phyloP scores from a whole-genome alignment of 1,140 invertebrate species.

The Pararge aegeria region DNA sequence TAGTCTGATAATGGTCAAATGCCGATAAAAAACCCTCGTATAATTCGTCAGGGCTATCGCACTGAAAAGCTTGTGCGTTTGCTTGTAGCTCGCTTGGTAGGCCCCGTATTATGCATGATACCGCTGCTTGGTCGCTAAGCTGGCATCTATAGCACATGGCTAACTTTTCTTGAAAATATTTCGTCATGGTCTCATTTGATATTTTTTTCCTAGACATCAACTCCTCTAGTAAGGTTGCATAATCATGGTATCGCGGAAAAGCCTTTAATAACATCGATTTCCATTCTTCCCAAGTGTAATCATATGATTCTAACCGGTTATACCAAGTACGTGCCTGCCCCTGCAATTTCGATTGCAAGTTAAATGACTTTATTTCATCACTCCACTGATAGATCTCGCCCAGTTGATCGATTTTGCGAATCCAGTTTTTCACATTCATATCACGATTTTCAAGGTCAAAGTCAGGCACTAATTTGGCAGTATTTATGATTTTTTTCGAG shows the following conservation, averaged over 20 bases:
- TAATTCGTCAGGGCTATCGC: conserved; percentile 29
- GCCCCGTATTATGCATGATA: conserved; percentile 49
- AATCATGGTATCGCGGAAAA: conserved; percentile 13
- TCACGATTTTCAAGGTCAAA: background rate
- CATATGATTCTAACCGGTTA: conserved; percentile 39
- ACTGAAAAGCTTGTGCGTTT: conserved; percentile 28
- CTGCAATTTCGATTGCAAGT: conserved; percentile 36
- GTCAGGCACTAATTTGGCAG: too few species aligned
- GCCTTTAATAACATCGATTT: conserved; percentile 4
- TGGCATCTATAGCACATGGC: conserved; percentile 37
- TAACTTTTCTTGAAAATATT: conserved; percentile 38
- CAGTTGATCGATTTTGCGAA: background rate
- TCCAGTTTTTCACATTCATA: background rate
- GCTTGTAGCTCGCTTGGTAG: conserved; percentile 31
- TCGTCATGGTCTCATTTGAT: too few species aligned
- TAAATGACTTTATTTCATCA: conserved; percentile 25
- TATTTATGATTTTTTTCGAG: too few species aligned
- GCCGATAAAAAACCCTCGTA: conserved; percentile 33
- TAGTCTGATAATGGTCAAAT: conserved; percentile 18
- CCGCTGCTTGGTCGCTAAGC: conserved; percentile 36
- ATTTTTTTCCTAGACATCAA: conserved; percentile 34
- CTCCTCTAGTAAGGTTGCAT: conserved; percentile 2
- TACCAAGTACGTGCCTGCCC: conserved; percentile 41
- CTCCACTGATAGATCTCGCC: background rate
- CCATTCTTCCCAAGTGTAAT: conserved; percentile 40